phyloP scores from a whole-genome alignment of 2,888 invertebrate genomes.

The Trissonchulus sp. region DNA sequence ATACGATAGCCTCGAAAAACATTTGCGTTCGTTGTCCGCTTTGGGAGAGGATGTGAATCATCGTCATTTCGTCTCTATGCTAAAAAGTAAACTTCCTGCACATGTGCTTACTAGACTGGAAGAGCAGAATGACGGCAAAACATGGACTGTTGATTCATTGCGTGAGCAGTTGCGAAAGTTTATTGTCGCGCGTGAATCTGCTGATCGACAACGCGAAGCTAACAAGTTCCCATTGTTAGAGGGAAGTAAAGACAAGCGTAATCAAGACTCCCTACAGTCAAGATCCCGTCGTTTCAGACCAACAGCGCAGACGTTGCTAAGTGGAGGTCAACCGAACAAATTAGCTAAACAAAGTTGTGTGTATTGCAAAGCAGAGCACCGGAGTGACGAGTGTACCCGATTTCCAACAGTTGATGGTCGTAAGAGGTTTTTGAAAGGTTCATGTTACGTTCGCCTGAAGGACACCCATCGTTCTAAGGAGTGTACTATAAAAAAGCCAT shows the following conservation, averaged over 20 bases:
- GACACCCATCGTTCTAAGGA: not conserved
- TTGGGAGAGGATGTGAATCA: not conserved
- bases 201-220: not conserved
- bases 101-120: not conserved
- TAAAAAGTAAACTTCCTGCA: not conserved
- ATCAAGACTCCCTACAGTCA: not conserved
- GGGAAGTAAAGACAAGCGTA: too few species aligned
- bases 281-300: too few species aligned
- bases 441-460: not conserved
- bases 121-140: not conserved
- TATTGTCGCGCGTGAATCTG: not conserved
- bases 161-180: not conserved
- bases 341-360: not conserved
- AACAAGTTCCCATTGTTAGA: not conserved
- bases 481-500: not conserved
- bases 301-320: too few species aligned
- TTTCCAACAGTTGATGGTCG: not conserved
- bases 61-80: not conserved
- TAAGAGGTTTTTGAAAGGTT: not conserved
- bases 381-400: not conserved
- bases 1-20: too few species aligned
- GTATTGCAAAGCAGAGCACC: not conserved
- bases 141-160: not conserved
- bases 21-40: not conserved
- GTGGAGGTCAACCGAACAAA: not conserved